Percentiles rank a stretch among this genome's conserved stretches.
These are phyloP conservation scores for Aphelenchoides bicaudatus DNA, from an alignment of 2,888 invertebrate species.

Conservation along the genomic window DNA sequence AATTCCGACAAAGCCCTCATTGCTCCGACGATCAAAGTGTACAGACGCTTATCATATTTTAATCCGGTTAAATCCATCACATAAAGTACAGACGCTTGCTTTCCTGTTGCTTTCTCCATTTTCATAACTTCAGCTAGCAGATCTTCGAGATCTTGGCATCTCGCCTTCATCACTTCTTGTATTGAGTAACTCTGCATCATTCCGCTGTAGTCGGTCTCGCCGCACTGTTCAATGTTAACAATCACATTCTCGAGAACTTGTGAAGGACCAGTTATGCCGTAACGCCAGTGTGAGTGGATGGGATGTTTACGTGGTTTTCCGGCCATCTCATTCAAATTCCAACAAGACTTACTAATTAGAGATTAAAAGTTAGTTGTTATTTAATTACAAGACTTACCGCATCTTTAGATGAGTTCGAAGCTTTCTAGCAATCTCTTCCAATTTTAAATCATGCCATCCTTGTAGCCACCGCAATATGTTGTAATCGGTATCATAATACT, in stretches of 20 bases:
- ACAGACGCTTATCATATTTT: constrained; percentile 48
- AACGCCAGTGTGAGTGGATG: constrained; percentile 50
- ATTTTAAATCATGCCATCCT: constrained; percentile 37
- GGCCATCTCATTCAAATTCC: constrained; percentile 46
- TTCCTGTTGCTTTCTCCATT: constrained; percentile 49
- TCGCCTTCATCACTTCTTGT: constrained; percentile 48
- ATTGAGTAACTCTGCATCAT: constrained; percentile 48
- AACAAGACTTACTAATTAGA: constrained; percentile 36
- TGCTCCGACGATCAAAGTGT: constrained; percentile 47
- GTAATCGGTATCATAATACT: constrained; percentile 52
- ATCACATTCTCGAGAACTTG: constrained; percentile 46
- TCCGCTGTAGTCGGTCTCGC: constrained; percentile 48
- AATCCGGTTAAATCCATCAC: constrained; percentile 55
- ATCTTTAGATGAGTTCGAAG: constrained; percentile 43
- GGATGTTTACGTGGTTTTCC: constrained; percentile 41
- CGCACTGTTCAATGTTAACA: constrained; percentile 55
- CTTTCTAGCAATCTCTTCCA: constrained; percentile 45
- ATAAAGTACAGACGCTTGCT: constrained; percentile 51
- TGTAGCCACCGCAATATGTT: constrained; percentile 53
- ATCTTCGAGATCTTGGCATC: constrained; percentile 49
- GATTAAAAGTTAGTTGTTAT: constrained; percentile 3
- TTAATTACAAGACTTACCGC: constrained; percentile 19
- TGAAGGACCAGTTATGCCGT: constrained; percentile 42
- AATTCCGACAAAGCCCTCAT: constrained; percentile 50
- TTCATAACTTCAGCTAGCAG: constrained; percentile 47